These are phyloP conservation scores for Calyptommatus sinebrachiatus DNA, from an alignment of 2,113 vertebrate species.

Conservation along the genomic window DNA sequence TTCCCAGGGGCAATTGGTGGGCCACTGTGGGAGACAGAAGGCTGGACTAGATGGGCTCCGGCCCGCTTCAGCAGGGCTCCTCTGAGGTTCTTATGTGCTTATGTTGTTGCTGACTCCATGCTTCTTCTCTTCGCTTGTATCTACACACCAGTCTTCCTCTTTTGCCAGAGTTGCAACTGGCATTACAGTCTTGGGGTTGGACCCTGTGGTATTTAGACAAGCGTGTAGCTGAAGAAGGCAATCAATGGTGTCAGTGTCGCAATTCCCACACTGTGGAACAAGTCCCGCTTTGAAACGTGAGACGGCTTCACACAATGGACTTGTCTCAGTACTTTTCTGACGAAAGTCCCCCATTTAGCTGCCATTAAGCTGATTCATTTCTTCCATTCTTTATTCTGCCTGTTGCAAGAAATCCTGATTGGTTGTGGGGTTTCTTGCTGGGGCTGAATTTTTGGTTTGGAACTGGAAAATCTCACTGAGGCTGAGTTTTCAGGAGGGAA, in stretches of 20 bases:
- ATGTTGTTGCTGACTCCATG: not conserved
- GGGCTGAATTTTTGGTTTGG: not conserved
- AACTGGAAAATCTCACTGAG: not conserved
- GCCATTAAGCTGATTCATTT: conserved; percentile 23
- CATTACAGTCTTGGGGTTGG: not conserved
- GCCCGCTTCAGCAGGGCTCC: too few species aligned
- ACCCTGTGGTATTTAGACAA: not conserved
- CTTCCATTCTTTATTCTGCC: conserved; percentile 4
- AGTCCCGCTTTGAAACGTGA: conserved; percentile 1
- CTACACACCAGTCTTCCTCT: not conserved
- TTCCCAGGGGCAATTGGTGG: too few species aligned
- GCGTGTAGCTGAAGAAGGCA: not conserved
- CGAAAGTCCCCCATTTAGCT: conserved; percentile 16
- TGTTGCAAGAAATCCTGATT: conserved; percentile 7
- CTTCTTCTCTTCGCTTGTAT: not conserved
- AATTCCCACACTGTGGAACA: conserved; percentile 3
- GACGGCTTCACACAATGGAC: not conserved
- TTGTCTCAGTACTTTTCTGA: conserved; percentile 9
- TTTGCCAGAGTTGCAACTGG: not conserved
- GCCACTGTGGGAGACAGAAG: too few species aligned
- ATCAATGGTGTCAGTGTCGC: conserved; percentile 17
- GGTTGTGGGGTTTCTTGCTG: not conserved
- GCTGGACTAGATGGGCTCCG: too few species aligned
- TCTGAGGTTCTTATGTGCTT: too few species aligned
- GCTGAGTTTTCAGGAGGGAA: too few species aligned